phyloP scores from a whole-genome alignment of 2,797 vertebrate species.

The Leucoraja ocellata region DNA sequence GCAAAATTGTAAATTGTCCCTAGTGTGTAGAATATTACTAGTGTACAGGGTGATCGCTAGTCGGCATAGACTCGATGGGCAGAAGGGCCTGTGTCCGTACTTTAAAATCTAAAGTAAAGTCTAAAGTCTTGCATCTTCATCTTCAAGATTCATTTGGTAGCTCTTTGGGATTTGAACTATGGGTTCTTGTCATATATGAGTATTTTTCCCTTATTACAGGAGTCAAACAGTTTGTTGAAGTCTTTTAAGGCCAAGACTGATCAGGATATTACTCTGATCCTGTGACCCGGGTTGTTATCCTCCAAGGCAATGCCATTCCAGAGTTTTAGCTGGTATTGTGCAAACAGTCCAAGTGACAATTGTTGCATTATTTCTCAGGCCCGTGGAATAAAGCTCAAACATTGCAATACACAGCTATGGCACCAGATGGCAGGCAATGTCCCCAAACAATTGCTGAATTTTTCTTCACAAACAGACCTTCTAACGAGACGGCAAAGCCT shows the following conservation, averaged over 20 bases:
- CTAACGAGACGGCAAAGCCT: no score
- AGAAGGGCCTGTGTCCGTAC: no score
- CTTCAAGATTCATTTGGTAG: no score
- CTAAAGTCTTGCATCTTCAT: no score
- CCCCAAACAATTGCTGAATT: neutral
- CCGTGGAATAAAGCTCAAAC: neutral
- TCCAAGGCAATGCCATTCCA: neutral
- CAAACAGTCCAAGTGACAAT: neutral
- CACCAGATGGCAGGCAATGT: conserved; percentile 20
- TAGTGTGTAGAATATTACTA: no score
- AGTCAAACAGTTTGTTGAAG: neutral
- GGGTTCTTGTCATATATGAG: neutral
- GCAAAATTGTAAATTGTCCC: no score
- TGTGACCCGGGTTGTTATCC: neutral
- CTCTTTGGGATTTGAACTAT: no score
- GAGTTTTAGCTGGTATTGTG: neutral
- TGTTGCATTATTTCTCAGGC: neutral
- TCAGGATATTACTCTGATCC: neutral
- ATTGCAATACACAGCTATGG: neutral
- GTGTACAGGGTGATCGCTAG: no score
- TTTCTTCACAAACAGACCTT: neutral
- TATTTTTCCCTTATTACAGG: neutral
- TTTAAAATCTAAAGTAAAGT: no score
- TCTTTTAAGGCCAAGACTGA: no score
- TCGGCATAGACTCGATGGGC: no score